A percentile compares a stretch with the other conserved stretches of the same genome.
Conservation (phyloP, 2,888 invertebrate species). For the Troides oblongomaculatus region DNA sequence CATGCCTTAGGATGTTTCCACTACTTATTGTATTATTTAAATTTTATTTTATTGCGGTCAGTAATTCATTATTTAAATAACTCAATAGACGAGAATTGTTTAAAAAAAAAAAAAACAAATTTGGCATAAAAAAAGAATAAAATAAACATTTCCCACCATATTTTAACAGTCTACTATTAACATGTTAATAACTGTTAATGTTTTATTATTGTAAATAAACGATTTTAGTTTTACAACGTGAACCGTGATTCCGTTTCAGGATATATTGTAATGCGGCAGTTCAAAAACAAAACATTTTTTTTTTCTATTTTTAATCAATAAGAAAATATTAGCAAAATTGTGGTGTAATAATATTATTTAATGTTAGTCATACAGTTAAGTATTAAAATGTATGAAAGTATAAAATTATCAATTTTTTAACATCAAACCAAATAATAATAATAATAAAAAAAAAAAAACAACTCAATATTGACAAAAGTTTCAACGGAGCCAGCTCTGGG, state of each 20-base stretch:
- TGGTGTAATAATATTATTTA: neutral
- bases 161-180: neutral
- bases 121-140: too few species aligned
- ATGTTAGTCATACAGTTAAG: too few species aligned
- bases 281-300: neutral
- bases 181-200: neutral
- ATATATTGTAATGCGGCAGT: neutral
- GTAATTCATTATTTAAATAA: neutral
- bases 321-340: neutral
- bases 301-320: neutral
- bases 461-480: too few species aligned
- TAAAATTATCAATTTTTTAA: too few species aligned
- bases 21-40: conserved; percentile 3
- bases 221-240: neutral
- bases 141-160: neutral
- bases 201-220: neutral
- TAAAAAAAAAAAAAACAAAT: neutral
- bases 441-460: too few species aligned
- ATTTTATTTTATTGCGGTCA: neutral
- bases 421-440: too few species aligned
- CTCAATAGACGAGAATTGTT: neutral
- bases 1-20: conserved; percentile 7
- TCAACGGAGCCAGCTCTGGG: too few species aligned
- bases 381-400: too few species aligned
- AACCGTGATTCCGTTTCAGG: neutral